Evolutionary conservation across 2,113 vertebrate genomes (phyloP).

Genomic region (Anhinga rufa): DNA sequence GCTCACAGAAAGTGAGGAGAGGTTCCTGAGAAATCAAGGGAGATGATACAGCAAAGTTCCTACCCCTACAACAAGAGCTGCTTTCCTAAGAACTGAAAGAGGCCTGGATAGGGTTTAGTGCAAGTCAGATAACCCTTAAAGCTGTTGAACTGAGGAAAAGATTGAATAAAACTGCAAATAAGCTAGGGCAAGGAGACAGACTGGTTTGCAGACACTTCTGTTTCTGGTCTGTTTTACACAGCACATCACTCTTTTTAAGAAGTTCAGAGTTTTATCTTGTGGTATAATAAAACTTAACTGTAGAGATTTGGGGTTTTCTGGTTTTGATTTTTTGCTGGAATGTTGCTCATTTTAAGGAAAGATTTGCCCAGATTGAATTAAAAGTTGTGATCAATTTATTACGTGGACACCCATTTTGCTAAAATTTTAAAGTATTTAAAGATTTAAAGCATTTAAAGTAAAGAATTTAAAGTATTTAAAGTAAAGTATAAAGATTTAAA

Average conservation of each 20-base stretch:
- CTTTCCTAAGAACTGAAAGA: background rate
- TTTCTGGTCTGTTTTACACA: background rate
- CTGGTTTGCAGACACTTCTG: background rate
- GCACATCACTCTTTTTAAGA: background rate
- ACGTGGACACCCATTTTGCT: background rate
- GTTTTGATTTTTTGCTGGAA: background rate
- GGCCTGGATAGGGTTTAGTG: background rate
- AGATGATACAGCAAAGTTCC: background rate
- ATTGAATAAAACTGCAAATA: background rate
- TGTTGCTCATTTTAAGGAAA: background rate
- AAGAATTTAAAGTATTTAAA: background rate
- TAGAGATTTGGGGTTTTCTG: background rate
- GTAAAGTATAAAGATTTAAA: background rate
- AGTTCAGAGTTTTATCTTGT: background rate
- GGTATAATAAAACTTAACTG: background rate
- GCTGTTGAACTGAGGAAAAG: background rate
- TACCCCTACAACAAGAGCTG: background rate
- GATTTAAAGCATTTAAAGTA: background rate
- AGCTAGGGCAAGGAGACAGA: background rate
- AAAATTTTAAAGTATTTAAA: background rate
- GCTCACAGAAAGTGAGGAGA: no score
- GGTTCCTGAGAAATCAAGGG: background rate
- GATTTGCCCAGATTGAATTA: background rate
- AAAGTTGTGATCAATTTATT: background rate
- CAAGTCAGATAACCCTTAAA: background rate